phyloP scores from a whole-genome alignment of 2,113 vertebrate species.

The Mugil cephalus region DNA sequence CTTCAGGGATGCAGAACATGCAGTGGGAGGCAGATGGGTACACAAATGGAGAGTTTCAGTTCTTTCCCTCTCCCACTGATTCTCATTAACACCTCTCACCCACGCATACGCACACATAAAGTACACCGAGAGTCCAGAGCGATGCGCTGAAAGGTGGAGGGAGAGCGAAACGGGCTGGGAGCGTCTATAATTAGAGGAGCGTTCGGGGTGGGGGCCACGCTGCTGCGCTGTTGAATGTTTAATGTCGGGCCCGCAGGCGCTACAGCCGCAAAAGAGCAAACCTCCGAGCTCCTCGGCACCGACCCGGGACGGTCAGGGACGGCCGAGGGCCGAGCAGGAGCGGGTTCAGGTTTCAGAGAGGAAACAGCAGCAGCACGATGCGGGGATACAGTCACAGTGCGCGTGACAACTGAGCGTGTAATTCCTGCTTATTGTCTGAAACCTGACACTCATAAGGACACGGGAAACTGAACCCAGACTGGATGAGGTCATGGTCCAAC shows the following conservation, averaged over 20 bases:
- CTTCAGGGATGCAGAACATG: slow-evolving; percentile 6
- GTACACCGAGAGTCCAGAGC: slow-evolving; percentile 26
- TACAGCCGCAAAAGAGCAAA: slow-evolving; percentile 52
- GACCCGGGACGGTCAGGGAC: background rate
- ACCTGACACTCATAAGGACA: slow-evolving; percentile 18
- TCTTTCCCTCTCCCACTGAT: slow-evolving; percentile 32
- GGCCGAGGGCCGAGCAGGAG: background rate
- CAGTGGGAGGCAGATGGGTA: slow-evolving; percentile 32
- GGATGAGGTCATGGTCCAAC: slow-evolving; percentile 53
- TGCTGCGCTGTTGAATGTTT: slow-evolving; percentile 78
- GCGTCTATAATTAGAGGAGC: slow-evolving; percentile 78
- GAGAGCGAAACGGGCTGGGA: slow-evolving; percentile 48
- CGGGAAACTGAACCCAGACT: slow-evolving; percentile 21
- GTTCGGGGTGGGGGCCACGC: slow-evolving; percentile 57
- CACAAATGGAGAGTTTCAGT: slow-evolving; percentile 41
- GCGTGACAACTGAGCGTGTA: slow-evolving; percentile 18
- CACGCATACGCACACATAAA: slow-evolving; percentile 10
- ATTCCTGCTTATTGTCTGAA: slow-evolving; percentile 49
- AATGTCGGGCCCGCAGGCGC: slow-evolving; percentile 62
- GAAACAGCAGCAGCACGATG: slow-evolving; percentile 51
- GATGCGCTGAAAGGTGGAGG: slow-evolving; percentile 50
- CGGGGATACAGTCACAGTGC: background rate
- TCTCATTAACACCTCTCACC: slow-evolving; percentile 53
- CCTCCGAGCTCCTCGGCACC: slow-evolving; percentile 22
- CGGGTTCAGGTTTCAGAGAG: slow-evolving; percentile 55